A percentile compares a stretch with the other conserved stretches of the same genome.
These are phyloP conservation scores for Muscina levida DNA, from an alignment of 2,888 invertebrate species.

Conservation along the genomic window DNA sequence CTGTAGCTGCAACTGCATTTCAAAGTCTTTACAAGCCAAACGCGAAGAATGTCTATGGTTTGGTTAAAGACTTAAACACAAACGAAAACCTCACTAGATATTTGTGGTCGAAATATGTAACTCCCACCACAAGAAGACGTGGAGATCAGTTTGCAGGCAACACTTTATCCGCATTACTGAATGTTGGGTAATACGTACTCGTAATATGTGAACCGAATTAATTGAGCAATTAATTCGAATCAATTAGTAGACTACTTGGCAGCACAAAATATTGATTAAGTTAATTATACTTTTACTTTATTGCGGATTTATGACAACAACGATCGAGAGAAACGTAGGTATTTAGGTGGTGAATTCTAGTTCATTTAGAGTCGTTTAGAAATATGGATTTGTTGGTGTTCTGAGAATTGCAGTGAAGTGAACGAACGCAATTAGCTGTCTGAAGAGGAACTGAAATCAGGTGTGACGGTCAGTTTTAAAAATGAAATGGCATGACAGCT, in stretches of 20 bases:
- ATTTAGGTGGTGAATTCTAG: too few relatives aligned
- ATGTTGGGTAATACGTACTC: not conserved
- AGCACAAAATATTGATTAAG: not conserved
- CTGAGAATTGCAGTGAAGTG: too few relatives aligned
- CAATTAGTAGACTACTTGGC: not conserved
- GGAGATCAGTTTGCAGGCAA: not conserved
- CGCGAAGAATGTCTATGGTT: slow-evolving; percentile 26
- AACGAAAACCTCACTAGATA: slow-evolving; percentile 1
- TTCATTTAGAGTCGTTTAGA: too few relatives aligned
- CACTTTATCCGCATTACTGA: slow-evolving; percentile 4
- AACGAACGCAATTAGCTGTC: too few relatives aligned
- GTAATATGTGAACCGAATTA: slow-evolving; percentile 31
- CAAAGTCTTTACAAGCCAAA: not conserved
- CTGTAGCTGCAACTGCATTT: not conserved
- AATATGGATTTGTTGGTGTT: too few relatives aligned
- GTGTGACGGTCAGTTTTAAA: too few relatives aligned
- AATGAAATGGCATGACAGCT: too few relatives aligned
- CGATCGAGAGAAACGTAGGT: too few relatives aligned
- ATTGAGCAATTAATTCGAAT: slow-evolving; percentile 24
- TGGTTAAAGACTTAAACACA: not conserved
- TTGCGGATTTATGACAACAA: not conserved
- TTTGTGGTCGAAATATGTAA: slow-evolving; percentile 56
- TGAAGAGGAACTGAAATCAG: too few relatives aligned
- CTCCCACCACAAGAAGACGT: slow-evolving; percentile 50
- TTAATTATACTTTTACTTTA: not conserved